A percentile compares a stretch with the other conserved stretches of the same genome.
phyloP scores from a whole-genome alignment of 2,888 invertebrate genomes.

The Ernsta delagoae region DNA sequence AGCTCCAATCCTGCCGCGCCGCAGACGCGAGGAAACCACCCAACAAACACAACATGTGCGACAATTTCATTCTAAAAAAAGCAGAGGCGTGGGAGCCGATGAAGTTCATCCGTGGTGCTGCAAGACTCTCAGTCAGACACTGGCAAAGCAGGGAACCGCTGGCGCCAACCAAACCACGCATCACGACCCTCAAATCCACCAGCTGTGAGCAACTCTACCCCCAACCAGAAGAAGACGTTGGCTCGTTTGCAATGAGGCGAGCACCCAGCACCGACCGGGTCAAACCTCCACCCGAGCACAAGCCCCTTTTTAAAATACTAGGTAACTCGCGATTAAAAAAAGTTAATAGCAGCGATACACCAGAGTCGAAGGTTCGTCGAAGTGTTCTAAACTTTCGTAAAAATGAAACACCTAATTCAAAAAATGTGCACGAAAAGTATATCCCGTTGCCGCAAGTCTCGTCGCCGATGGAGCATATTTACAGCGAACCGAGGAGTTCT shows the following conservation, averaged over 20 bases:
- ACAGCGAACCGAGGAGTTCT: constrained; percentile 73
- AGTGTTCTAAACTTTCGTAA: constrained; percentile 77
- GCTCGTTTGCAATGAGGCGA: constrained; percentile 70
- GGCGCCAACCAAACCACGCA: constrained; percentile 69
- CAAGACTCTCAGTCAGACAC: constrained; percentile 81
- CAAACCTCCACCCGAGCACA: constrained; percentile 69
- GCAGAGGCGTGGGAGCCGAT: constrained; percentile 81
- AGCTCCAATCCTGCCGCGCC: constrained; percentile 87
- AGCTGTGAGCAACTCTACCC: constrained; percentile 82
- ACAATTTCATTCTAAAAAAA: constrained; percentile 84
- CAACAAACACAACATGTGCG: constrained; percentile 71
- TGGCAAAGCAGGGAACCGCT: constrained; percentile 80
- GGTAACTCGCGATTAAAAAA: constrained; percentile 76
- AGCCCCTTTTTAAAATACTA: constrained; percentile 74
- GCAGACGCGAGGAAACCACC: constrained; percentile 76
- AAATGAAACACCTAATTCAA: constrained; percentile 62
- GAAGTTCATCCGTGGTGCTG: constrained; percentile 79
- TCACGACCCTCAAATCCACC: constrained; percentile 73
- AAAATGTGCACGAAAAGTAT: constrained; percentile 78
- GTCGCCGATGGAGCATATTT: constrained; percentile 69
- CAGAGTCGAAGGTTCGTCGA: constrained; percentile 68
- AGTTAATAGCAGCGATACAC: constrained; percentile 62
- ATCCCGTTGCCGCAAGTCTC: constrained; percentile 71
- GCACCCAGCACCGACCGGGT: constrained; percentile 81
- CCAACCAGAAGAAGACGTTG: constrained; percentile 66